Conservation (phyloP, 2,888 invertebrate species). For the Lithosia quadra region DNA sequence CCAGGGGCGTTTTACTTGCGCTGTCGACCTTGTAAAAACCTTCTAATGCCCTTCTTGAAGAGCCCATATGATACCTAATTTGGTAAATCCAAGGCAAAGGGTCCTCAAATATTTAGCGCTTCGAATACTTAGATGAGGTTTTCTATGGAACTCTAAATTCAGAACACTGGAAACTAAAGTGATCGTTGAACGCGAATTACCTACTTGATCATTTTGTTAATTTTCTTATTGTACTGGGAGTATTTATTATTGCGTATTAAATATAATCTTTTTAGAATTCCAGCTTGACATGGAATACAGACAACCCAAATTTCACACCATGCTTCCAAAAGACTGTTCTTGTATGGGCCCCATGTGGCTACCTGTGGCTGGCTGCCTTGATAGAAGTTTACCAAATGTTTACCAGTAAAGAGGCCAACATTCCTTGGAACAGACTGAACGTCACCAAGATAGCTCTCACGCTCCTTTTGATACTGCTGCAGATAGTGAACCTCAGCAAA, state of each 20-base stretch:
- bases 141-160: too few relatives aligned
- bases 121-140: too few relatives aligned
- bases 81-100: too few relatives aligned
- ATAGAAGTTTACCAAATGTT: slow-evolving; percentile 91
- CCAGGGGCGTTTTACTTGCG: too few relatives aligned
- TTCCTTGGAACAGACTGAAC: slow-evolving; percentile 92
- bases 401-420: slow-evolving; percentile 90
- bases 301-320: slow-evolving; percentile 93
- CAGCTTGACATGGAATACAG: slow-evolving; percentile 92
- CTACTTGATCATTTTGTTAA: slow-evolving; percentile 60
- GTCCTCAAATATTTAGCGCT: too few relatives aligned
- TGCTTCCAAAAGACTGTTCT: slow-evolving; percentile 97
- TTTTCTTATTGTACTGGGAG: slow-evolving; percentile 73
- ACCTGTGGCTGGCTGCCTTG: slow-evolving; percentile 91
- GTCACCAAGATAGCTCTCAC: slow-evolving; percentile 89
- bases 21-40: too few relatives aligned
- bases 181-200: too few relatives aligned
- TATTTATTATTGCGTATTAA: not conserved
- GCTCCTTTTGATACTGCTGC: slow-evolving; percentile 87
- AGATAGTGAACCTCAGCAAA: slow-evolving; percentile 88
- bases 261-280: slow-evolving; percentile 88
- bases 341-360: slow-evolving; percentile 94
- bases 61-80: too few relatives aligned
- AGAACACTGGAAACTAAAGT: too few relatives aligned
- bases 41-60: too few relatives aligned